These are phyloP conservation scores for Leucania comma DNA, from an alignment of 2,888 invertebrate species.

Conservation along the genomic window DNA sequence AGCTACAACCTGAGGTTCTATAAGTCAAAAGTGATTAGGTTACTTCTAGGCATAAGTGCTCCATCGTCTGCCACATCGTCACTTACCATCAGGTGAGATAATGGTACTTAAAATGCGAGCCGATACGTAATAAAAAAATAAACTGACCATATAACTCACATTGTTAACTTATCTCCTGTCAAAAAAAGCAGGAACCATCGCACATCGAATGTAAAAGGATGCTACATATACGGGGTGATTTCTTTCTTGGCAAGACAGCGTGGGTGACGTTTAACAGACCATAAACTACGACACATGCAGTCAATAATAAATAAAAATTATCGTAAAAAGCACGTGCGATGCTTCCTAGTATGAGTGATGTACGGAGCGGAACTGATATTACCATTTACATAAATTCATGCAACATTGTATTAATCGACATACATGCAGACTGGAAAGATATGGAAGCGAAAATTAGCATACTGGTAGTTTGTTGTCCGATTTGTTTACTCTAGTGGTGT, in stretches of 20 bases:
- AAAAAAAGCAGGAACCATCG: constrained; percentile 43
- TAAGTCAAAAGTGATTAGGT: too few species aligned
- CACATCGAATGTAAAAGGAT: constrained; percentile 42
- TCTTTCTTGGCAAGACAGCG: constrained; percentile 47
- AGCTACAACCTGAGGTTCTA: too few species aligned
- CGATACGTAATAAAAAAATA: constrained; percentile 2
- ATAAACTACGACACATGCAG: constrained; percentile 58
- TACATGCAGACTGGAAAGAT: constrained; percentile 43
- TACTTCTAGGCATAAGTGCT: too few species aligned
- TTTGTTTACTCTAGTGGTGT: constrained; percentile 33
- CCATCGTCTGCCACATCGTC: too few species aligned
- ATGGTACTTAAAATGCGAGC: too few species aligned
- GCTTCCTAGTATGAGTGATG: constrained; percentile 64
- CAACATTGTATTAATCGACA: constrained; percentile 49
- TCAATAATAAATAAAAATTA: constrained; percentile 65
- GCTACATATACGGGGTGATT: constrained; percentile 37
- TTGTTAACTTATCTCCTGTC: constrained; percentile 39
- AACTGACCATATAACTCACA: constrained; percentile 15
- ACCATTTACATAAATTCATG: constrained; percentile 52
- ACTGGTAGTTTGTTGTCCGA: constrained; percentile 38
- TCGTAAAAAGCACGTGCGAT: constrained; percentile 56
- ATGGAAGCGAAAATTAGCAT: constrained; percentile 47
- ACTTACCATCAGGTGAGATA: too few species aligned
- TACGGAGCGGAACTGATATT: constrained; percentile 45
- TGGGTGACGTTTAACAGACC: constrained; percentile 60